phyloP scores from a whole-genome alignment of 2,888 invertebrate genomes.

The Chymomyza fuscimana region DNA sequence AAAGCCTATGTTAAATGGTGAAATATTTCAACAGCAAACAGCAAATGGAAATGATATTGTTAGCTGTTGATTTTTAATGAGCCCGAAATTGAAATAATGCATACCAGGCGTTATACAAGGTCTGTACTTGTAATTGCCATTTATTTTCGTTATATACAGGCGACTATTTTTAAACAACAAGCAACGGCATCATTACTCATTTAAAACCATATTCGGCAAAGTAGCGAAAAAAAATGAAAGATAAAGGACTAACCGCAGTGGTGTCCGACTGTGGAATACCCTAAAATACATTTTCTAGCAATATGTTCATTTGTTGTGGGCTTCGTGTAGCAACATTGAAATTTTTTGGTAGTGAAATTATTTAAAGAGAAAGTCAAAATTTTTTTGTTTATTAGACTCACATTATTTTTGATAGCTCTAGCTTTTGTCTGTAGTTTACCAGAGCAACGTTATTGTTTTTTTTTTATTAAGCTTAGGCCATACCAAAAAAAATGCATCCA shows the following conservation, averaged over 20 bases:
- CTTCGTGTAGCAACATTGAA: too few relatives aligned
- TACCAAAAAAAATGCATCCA: too few relatives aligned
- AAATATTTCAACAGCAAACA: not conserved
- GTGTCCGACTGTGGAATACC: too few relatives aligned
- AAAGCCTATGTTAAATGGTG: slow-evolving; percentile 5
- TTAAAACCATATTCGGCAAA: not conserved
- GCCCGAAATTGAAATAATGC: slow-evolving; percentile 30
- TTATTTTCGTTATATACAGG: slow-evolving; percentile 69
- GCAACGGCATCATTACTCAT: not conserved
- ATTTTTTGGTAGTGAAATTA: too few relatives aligned
- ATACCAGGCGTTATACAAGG: slow-evolving; percentile 43
- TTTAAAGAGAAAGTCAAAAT: too few relatives aligned
- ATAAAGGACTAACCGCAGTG: not conserved
- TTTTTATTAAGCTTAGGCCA: too few relatives aligned
- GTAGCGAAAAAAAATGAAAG: not conserved
- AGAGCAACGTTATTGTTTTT: too few relatives aligned
- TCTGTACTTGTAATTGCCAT: slow-evolving; percentile 61
- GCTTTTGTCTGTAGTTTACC: too few relatives aligned
- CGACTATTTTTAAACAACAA: slow-evolving; percentile 35
- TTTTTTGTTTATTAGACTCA: too few relatives aligned
- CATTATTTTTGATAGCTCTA: too few relatives aligned
- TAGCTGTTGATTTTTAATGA: slow-evolving; percentile 14
- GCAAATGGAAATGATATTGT: not conserved
- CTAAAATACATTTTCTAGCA: too few relatives aligned
- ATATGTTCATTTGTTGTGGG: too few relatives aligned